A percentile compares a stretch with the other conserved stretches of the same genome.
Evolutionary conservation across 2,113 vertebrate genomes (phyloP).

Genomic region (Rhinichthys klamathensis): DNA sequence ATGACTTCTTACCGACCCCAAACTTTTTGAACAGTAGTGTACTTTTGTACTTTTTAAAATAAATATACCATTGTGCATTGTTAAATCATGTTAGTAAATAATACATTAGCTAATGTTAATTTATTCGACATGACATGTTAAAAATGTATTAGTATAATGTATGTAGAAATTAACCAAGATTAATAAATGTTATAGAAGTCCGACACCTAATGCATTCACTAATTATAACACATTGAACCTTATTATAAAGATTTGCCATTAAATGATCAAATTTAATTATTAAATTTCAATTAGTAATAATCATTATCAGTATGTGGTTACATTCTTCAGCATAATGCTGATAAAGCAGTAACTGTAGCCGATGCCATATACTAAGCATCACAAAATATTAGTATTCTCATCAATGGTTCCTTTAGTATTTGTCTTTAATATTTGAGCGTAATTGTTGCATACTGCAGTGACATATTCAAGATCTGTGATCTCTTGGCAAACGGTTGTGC

Average conservation of each 20-base stretch:
- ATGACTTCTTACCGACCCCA: no score
- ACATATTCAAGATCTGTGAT: conserved; percentile 17
- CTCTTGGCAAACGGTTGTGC: conserved; percentile 30
- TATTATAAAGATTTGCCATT: neutral
- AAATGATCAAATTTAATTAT: neutral
- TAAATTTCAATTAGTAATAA: no score
- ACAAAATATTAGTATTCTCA: neutral
- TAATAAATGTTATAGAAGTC: neutral
- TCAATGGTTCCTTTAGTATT: neutral
- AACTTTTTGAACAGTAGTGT: no score
- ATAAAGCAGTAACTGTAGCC: neutral
- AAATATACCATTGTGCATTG: no score
- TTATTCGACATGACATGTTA: neutral
- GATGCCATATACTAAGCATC: neutral
- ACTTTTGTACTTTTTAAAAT: no score
- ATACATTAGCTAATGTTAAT: no score
- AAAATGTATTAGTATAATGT: neutral
- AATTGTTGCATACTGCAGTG: neutral
- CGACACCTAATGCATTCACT: neutral
- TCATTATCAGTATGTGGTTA: neutral
- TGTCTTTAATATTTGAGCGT: neutral
- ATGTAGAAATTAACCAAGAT: neutral
- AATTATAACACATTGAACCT: neutral
- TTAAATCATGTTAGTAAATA: no score
- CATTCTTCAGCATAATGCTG: neutral